These are phyloP conservation scores for Labroides dimidiatus DNA, from an alignment of 2,797 vertebrate genomes.

Conservation along the genomic window DNA sequence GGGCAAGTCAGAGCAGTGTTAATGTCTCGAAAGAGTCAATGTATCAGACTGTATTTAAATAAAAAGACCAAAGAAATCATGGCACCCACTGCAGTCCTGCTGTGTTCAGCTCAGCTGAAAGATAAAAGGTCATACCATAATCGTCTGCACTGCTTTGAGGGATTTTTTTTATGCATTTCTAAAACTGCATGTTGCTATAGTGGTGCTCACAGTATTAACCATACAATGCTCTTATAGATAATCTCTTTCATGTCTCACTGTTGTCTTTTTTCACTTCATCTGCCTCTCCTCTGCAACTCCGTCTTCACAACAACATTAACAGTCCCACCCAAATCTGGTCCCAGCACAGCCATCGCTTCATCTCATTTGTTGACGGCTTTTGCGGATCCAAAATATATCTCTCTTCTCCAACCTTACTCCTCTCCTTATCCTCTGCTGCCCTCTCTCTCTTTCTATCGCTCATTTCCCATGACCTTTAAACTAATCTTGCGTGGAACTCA, in stretches of 20 bases:
- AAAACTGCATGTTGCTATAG: neutral
- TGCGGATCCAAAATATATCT: conserved; percentile 55
- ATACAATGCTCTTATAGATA: conserved; percentile 13
- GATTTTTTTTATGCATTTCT: neutral
- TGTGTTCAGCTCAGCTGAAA: conserved; percentile 5
- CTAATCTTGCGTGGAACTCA: conserved; percentile 69
- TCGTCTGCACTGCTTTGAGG: neutral
- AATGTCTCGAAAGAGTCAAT: conserved; percentile 39
- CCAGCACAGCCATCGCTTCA: conserved; percentile 33
- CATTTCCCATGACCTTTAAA: conserved; percentile 75
- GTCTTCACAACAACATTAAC: conserved; percentile 27
- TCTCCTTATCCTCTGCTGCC: neutral
- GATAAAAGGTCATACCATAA: conserved; percentile 15
- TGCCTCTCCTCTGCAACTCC: neutral
- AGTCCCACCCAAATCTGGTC: conserved; percentile 39
- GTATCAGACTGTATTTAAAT: conserved; percentile 15
- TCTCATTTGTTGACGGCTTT: conserved; percentile 69
- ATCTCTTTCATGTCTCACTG: neutral
- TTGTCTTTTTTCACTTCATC: neutral
- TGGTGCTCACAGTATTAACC: conserved; percentile 2
- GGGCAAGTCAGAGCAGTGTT: conserved; percentile 30
- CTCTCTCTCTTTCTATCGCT: conserved; percentile 10
- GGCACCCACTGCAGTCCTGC: neutral
- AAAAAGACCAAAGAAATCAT: neutral
- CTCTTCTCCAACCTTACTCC: conserved; percentile 17